Percentiles rank a stretch among this genome's conserved stretches.
These are phyloP conservation scores for Merluccius polli DNA, from an alignment of 2,797 vertebrate genomes.

Conservation along the genomic window DNA sequence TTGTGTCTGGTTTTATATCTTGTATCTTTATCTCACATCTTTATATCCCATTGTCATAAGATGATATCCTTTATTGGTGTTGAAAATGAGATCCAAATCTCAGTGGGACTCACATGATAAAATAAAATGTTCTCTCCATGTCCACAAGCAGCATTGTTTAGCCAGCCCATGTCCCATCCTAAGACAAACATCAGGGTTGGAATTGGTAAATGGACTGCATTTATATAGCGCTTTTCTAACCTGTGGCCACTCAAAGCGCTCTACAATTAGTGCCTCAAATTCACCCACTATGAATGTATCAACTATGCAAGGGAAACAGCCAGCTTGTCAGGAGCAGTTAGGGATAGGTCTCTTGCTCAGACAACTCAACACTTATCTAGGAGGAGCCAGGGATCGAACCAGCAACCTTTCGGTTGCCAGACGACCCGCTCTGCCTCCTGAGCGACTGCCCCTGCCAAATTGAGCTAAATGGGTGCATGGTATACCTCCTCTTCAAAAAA, in stretches of 20 bases:
- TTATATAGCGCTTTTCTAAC: neutral
- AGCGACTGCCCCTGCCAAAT: neutral
- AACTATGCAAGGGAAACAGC: neutral
- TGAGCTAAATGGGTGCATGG: neutral
- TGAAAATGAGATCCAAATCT: neutral
- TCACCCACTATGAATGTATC: neutral
- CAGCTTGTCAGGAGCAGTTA: neutral
- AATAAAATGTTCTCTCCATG: neutral
- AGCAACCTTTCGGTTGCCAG: neutral
- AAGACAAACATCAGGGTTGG: neutral
- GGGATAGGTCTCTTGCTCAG: neutral
- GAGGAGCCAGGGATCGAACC: neutral
- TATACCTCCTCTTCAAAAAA: neutral
- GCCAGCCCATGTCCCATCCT: too few relatives aligned
- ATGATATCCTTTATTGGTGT: neutral
- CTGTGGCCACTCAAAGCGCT: neutral
- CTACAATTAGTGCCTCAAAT: neutral
- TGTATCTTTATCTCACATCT: neutral
- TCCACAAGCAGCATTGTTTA: neutral
- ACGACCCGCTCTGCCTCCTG: neutral
- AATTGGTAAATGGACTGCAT: neutral
- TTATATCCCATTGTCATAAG: neutral
- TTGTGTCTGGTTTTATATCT: neutral
- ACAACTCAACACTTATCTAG: neutral
- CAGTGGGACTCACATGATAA: neutral